Evolutionary conservation across 2,113 vertebrate species (phyloP), one percentile per base, ranked within the genome.

Genomic region (sheep (Ovis aries)): DNA sequence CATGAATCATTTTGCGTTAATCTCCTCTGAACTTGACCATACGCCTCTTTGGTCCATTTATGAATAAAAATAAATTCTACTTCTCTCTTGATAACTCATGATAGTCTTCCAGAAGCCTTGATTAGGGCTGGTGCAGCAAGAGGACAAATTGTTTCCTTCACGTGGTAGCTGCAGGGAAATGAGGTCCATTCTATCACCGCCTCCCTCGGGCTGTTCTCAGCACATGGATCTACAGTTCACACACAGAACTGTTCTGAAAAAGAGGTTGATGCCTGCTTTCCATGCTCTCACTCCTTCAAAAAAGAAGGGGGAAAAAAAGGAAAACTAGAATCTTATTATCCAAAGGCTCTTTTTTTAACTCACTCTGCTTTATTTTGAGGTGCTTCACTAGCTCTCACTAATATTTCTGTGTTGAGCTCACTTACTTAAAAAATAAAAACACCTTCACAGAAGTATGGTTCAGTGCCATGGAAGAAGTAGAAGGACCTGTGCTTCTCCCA

Each of bases 341-440:
- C 15, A n/a, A 82, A 80, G 8, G 2, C 14, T 19, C 62, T 83
- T 27, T 82, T 55, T 57, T 55, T 48, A 11, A 11, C 67, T 71
- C 29, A 43, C 2, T 60, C 29, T 60, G 21, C 33, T 95, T 93
- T 33, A 40, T 71, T 94, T 77, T 55, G 7, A 94, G 40, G 29
- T 6, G 53, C 40, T 36, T 92, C 25, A 33, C 1, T 77, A 29
- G 60, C 93, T 7, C 23, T 95, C 55, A 27, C 40, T 80, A 16
- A 40, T 74, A n/a, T 94, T 92, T 84, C 33, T 53, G 90, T 85
- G 3, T 55, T 64, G 88, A 77, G n/a, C 15, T 94, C 88, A 45
- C 17, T 78, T 90, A 92, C 67, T 94, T 95, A 53, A 82, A 52
- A 82, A 97, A 93, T 92, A 71, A 97, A 97, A 90, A 91, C 59